These are phyloP conservation scores for Bergia puertoricense DNA, from an alignment of 92 coral and sea anemone genomes.

Conservation along the genomic window DNA sequence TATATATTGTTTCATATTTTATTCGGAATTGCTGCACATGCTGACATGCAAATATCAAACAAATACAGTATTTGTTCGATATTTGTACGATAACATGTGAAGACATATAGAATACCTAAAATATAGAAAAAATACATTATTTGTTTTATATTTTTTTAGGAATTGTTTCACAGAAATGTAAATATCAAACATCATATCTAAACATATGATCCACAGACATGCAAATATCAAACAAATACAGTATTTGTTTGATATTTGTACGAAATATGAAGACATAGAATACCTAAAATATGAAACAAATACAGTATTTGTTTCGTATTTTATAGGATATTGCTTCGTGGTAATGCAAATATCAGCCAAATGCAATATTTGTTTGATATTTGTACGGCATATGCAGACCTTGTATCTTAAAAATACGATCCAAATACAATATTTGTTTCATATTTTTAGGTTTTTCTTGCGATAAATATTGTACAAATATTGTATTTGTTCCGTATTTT, in stretches of 20 bases:
- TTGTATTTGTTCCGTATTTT: constrained; percentile 8
- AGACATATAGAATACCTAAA: neutral
- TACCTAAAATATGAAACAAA: neutral
- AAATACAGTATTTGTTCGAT: neutral
- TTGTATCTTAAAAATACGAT: neutral
- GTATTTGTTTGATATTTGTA: constrained; percentile 1
- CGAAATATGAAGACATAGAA: neutral
- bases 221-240: constrained; percentile 5
- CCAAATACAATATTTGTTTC: neutral
- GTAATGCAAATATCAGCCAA: neutral
- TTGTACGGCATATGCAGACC: constrained; percentile 7
- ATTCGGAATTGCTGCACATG: neutral
- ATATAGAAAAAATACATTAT: neutral
- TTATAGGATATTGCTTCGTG: neutral
- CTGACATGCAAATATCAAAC: neutral
- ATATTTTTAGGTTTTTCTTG: neutral
- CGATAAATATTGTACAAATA: constrained; percentile 9
- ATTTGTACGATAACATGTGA: neutral
- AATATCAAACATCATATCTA: neutral
- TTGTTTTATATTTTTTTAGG: neutral
- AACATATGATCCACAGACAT: neutral
- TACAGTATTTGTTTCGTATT: neutral
- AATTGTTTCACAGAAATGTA: neutral
- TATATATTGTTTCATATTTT: neutral
- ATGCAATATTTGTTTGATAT: neutral